Evolutionary conservation across 35 echinoderm and acorn worm species (phyloP).

Genomic region (Ophioderma brevispina): DNA sequence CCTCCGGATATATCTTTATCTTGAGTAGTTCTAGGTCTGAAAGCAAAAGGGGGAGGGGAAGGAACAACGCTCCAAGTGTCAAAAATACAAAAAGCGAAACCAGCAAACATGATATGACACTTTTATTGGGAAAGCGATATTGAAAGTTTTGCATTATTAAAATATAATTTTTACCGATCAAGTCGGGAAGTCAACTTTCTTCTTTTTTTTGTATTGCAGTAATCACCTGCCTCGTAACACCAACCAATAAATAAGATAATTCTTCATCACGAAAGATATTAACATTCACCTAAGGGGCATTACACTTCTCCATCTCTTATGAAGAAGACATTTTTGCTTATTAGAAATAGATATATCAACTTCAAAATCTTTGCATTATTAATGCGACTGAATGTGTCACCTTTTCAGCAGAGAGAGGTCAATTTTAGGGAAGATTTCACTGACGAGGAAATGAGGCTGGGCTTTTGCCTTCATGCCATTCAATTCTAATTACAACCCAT

Average conservation of each 20-base stretch:
- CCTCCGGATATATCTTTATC: not conserved
- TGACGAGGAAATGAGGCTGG: not conserved
- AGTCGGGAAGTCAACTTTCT: not conserved
- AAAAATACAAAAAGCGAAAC: not conserved
- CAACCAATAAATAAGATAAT: not conserved
- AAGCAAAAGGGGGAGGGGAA: not conserved
- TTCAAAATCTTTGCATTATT: not conserved
- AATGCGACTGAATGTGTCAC: not conserved
- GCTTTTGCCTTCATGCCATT: not conserved
- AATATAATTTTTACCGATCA: conserved; percentile 8
- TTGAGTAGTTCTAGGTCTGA: not conserved
- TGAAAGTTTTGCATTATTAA: conserved; percentile 5
- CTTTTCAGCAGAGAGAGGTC: not conserved
- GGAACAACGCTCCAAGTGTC: not conserved
- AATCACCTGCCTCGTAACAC: not conserved
- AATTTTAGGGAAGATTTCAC: not conserved
- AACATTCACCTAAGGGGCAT: not conserved
- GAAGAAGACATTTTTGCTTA: not conserved
- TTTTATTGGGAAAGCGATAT: not conserved
- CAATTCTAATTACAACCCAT: not conserved
- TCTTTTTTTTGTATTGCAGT: not conserved
- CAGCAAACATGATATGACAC: conserved; percentile 2
- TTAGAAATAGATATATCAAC: not conserved
- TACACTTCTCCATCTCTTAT: not conserved
- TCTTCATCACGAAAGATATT: not conserved